Base-by-base conservation (phyloP, 2,113 vertebrate species). In the Passer montanus region DNA sequence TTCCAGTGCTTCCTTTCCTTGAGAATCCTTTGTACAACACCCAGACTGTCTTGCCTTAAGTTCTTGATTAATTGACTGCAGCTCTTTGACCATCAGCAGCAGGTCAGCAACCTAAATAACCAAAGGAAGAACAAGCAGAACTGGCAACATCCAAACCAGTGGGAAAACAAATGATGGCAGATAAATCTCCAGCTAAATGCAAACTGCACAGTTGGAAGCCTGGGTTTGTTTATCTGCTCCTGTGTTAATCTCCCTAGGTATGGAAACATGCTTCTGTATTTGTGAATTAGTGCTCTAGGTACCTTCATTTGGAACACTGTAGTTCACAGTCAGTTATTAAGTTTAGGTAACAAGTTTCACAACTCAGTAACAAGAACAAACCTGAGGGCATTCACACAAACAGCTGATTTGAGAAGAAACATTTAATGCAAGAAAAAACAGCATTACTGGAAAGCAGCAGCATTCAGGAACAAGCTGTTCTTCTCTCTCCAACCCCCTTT, bases 81-180 rank as follows among this genome's bases (percentile, higher is more conserved):
- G 96, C 44, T 97, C 97, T 87, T 96, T 98, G 66, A 99, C 96
- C 66, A 94, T 91, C 26, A 98, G 98, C 89, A 99, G 97, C 39
- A 99, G 98, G 64, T 99, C 99, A 20, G 95, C 28, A 39, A 99
- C 98, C 99, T 99, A 70, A 74, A 64, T 3, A 87, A 53, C 24
- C n/a, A 31, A 70, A 81, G 55, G 84, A 72, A 92, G 44, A 93
- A 64, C 13, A 67, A 78, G 39, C 46, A 88, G n/a, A 75, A 79
- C 12, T 15, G 31, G 15, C 74, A 39, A 58, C 35, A 31, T 28
- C 63, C 49, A 24, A 59, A 44, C 37, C 16, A 47, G 64, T 0
- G 21, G 10, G 30, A 39, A 58, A 84, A 79, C 26, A 84, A 77
- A 49, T 3, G 3, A 12, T 2, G 22, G 47, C 5, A 43, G 8